Evolutionary conservation across 2,888 invertebrate species (phyloP).

Genomic region (Gisinianus flammeolus): DNA sequence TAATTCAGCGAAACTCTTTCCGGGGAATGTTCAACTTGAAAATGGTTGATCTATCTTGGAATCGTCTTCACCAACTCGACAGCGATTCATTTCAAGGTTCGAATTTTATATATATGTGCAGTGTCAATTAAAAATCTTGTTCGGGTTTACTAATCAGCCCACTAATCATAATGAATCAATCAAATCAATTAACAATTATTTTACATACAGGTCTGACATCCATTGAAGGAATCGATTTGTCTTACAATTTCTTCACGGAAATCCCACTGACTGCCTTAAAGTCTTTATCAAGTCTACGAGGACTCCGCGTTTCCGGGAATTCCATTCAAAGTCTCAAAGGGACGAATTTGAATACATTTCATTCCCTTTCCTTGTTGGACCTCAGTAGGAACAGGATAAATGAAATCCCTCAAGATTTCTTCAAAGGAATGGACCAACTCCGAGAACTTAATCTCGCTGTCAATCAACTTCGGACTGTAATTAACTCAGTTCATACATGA

Average conservation of each 20-base stretch:
- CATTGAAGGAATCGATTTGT: conserved; percentile 79
- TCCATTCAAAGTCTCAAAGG: conserved; percentile 83
- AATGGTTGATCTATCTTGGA: conserved; percentile 75
- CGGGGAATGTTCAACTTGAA: conserved; percentile 71
- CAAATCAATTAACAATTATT: not conserved
- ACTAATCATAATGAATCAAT: no score
- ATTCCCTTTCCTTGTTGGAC: conserved; percentile 76
- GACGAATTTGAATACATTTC: conserved; percentile 72
- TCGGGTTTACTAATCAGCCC: conserved; percentile 68
- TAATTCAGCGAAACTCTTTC: conserved; percentile 78
- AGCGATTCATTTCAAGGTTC: conserved; percentile 79
- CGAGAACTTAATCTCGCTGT: conserved; percentile 81
- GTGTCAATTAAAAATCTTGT: conserved; percentile 79
- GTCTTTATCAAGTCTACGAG: conserved; percentile 72
- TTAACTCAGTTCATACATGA: not conserved
- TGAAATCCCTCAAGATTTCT: conserved; percentile 80
- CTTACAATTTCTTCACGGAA: conserved; percentile 82
- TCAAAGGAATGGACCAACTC: conserved; percentile 74
- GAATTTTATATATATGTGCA: conserved; percentile 66
- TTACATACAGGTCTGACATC: conserved; percentile 70
- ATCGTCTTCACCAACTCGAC: conserved; percentile 79
- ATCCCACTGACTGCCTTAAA: conserved; percentile 80
- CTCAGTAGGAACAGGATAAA: conserved; percentile 84
- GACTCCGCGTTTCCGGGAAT: conserved; percentile 82
- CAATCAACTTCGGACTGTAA: conserved; percentile 84